phyloP scores from a whole-genome alignment of 2,888 invertebrate species.

The Temnothorax unifasciatus region DNA sequence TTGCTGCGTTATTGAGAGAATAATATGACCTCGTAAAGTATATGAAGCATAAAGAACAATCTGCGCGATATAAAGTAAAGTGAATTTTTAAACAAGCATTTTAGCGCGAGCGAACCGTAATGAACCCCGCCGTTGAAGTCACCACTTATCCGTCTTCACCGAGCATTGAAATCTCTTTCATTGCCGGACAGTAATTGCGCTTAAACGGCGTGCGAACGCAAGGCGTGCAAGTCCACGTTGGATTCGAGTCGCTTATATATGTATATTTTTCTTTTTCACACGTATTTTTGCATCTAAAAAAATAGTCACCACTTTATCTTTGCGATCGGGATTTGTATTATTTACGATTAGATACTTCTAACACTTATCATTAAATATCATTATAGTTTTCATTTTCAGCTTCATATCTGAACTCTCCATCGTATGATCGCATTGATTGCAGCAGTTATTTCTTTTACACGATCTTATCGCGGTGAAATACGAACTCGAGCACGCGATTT shows the following conservation, averaged over 20 bases:
- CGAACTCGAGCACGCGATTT: constrained; percentile 10
- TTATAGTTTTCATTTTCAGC: not conserved
- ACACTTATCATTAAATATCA: not conserved
- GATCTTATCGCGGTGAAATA: constrained; percentile 25
- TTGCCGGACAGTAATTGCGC: constrained; percentile 40
- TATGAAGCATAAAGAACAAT: constrained; percentile 33
- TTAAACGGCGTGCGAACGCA: constrained; percentile 13
- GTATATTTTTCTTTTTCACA: not conserved
- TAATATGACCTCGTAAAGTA: constrained; percentile 18
- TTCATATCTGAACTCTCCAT: not conserved
- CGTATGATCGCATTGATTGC: not conserved
- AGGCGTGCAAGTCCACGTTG: not conserved
- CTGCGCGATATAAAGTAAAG: constrained; percentile 14
- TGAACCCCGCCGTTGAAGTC: constrained; percentile 68
- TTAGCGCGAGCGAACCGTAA: constrained; percentile 44
- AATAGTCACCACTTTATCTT: not conserved
- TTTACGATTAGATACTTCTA: not conserved
- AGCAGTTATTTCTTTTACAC: not conserved
- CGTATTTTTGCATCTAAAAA: not conserved
- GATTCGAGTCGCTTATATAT: not conserved
- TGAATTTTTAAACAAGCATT: constrained; percentile 31
- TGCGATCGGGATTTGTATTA: not conserved
- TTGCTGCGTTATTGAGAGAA: not conserved
- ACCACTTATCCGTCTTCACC: constrained; percentile 56
- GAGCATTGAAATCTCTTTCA: constrained; percentile 65